Evolutionary conservation across 2,113 vertebrate genomes (phyloP).

Genomic region (Chitala chitala): DNA sequence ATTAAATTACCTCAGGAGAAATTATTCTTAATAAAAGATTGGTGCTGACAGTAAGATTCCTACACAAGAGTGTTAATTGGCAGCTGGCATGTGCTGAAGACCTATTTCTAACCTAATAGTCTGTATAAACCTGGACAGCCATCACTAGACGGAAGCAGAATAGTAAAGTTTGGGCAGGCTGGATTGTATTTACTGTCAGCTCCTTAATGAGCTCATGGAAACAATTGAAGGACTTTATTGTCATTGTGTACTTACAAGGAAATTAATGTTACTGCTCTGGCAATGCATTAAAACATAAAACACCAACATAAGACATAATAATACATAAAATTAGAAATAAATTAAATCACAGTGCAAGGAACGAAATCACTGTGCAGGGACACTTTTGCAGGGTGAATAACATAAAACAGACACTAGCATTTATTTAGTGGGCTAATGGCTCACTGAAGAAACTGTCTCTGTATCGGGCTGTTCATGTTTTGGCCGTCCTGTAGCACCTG

Average conservation of each 20-base stretch:
- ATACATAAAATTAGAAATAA: background rate
- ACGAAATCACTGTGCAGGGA: no score
- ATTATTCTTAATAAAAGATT: conserved; percentile 5
- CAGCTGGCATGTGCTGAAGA: background rate
- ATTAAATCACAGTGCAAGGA: no score
- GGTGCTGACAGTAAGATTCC: conserved; percentile 9
- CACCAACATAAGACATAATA: no score
- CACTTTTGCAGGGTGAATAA: no score
- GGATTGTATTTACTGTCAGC: conserved; percentile 10
- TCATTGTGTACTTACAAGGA: background rate
- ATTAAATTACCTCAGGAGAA: conserved; percentile 12
- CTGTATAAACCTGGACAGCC: conserved; percentile 18
- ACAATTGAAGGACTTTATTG: no score
- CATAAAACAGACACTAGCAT: no score
- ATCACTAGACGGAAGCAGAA: conserved; percentile 9
- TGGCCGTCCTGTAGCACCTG: no score
- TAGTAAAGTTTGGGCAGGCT: conserved; percentile 18
- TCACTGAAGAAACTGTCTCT: no score
- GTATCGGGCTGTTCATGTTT: no score
- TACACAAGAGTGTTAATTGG: conserved; percentile 20
- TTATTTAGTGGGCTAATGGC: no score
- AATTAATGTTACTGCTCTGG: background rate
- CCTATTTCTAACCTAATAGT: conserved; percentile 13
- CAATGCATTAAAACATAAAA: no score
- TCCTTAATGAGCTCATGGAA: conserved; percentile 2